Evolutionary conservation across 2,797 vertebrate species (phyloP).

Genomic region (Hephaestus fuliginosus): DNA sequence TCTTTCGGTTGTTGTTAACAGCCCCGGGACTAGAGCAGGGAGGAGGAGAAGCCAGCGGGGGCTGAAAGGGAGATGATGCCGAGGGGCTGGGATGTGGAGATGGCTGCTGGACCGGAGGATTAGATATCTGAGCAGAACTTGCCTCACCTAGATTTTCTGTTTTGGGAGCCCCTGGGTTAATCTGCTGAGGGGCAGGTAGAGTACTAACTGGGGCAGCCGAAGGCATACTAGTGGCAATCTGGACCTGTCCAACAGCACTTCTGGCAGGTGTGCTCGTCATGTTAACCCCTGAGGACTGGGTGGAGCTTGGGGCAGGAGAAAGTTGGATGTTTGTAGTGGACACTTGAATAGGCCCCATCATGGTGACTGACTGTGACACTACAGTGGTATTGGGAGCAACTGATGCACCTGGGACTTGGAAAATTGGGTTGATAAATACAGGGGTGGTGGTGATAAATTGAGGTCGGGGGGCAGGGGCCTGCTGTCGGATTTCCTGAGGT

Average conservation of each 20-base stretch:
- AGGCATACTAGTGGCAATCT: conserved; percentile 75
- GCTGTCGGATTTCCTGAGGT: conserved; percentile 89
- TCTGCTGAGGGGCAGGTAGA: conserved; percentile 77
- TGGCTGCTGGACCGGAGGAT: conserved; percentile 72
- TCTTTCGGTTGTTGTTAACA: conserved; percentile 86
- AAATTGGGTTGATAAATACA: conserved; percentile 95
- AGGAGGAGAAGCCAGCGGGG: conserved; percentile 87
- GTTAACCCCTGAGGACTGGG: conserved; percentile 77
- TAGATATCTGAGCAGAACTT: conserved; percentile 69
- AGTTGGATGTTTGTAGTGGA: conserved; percentile 93
- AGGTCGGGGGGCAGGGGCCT: conserved; percentile 83
- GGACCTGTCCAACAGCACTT: conserved; percentile 87
- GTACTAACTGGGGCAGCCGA: conserved; percentile 62
- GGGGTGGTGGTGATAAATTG: conserved; percentile 94
- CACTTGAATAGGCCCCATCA: conserved; percentile 93
- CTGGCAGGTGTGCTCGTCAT: conserved; percentile 79
- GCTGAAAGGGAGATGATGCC: conserved; percentile 81
- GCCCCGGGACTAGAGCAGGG: conserved; percentile 89
- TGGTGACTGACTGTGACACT: conserved; percentile 91
- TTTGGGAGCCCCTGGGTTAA: conserved; percentile 81
- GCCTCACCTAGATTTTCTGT: conserved; percentile 85
- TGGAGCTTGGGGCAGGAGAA: conserved; percentile 84
- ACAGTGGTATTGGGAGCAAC: conserved; percentile 90
- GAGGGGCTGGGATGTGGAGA: conserved; percentile 67
- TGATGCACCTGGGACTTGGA: conserved; percentile 91